Evolutionary conservation across 2,888 invertebrate genomes (phyloP), one percentile per base, ranked within the genome.

Genomic region (Smittia aterrima): DNA sequence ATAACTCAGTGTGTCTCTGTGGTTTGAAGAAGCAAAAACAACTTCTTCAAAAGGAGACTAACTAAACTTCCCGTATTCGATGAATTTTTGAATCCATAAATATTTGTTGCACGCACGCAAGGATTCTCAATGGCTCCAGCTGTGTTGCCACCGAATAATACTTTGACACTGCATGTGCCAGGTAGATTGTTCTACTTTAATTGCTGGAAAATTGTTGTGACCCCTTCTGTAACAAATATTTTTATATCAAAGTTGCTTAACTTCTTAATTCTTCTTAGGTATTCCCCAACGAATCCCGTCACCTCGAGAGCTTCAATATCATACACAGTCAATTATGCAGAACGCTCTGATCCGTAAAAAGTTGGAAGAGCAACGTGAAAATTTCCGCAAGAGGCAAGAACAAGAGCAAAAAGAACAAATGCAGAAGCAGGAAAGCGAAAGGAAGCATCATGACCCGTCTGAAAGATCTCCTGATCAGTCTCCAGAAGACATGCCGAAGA

Each of bases 261-360:
- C 47, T 47, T 47, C 47, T 58, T 18, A 18, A 20, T 58, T 58
- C 3, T 47, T 38, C 18, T 38, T 79, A 90, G 90, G 87, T 76
- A 85, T 89, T 78, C 88, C 89, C 76, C 88, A 89, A 77, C 87
- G 91, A 78, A 90, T 91, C 77, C 92, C 92, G 62, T 93, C 93
- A 20, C 93, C 93, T 32, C 89, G 93, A 78, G 94, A 95, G 82
- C 84, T 95, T 76, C 90, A 91, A 75, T 91, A 89, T 76, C 93
- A 93, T 83, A 92, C 94, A 41, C 94, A 95, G 84, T 88, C 89
- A 78, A 93, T 95, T 78, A 90, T 94, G 87, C 94, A 94, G 83
- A 88, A 88, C 79, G 93, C 93, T 16, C 86, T 94, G 78, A 90
- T 94, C 79, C 94, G 94, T 84, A 92, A 93, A 85, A 93, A 94